Percentiles rank a stretch among this genome's conserved stretches.
phyloP scores from a whole-genome alignment of 2,888 invertebrate species.

The Eilema caniola region DNA sequence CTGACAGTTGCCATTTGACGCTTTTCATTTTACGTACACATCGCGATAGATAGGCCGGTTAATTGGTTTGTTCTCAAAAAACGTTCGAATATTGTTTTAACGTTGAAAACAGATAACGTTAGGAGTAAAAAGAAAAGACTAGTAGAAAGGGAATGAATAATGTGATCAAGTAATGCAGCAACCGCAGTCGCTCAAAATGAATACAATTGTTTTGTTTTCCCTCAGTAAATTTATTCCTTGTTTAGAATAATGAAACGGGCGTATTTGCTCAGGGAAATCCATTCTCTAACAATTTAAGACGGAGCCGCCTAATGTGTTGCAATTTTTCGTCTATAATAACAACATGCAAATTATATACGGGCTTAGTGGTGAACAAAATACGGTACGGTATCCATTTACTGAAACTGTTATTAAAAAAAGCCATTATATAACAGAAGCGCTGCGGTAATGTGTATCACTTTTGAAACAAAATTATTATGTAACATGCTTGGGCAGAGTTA shows the following conservation, averaged over 20 bases:
- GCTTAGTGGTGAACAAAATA: slow-evolving; percentile 40
- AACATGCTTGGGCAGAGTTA: slow-evolving; percentile 1
- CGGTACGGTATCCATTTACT: slow-evolving; percentile 34
- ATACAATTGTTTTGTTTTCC: slow-evolving; percentile 85
- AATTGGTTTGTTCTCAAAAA: slow-evolving; percentile 73
- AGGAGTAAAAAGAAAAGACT: slow-evolving; percentile 54
- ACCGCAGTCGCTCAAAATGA: slow-evolving; percentile 81
- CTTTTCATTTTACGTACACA: slow-evolving; percentile 68
- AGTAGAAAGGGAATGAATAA: slow-evolving; percentile 72
- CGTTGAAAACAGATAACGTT: slow-evolving; percentile 45
- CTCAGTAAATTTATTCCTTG: slow-evolving; percentile 83
- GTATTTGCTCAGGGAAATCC: slow-evolving; percentile 81
- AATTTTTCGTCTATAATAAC: slow-evolving; percentile 80
- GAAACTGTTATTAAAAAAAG: slow-evolving; percentile 29
- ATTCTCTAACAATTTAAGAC: slow-evolving; percentile 82
- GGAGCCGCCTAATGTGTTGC: slow-evolving; percentile 78
- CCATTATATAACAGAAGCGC: slow-evolving; percentile 17
- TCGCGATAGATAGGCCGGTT: slow-evolving; percentile 65
- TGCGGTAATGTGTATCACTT: slow-evolving; percentile 18
- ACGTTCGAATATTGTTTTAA: slow-evolving; percentile 51
- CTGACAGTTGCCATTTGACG: slow-evolving; percentile 81
- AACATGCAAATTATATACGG: slow-evolving; percentile 68
- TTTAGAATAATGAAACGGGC: slow-evolving; percentile 84
- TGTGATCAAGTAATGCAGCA: slow-evolving; percentile 82
- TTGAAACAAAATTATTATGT: slow-evolving; percentile 14